A percentile compares a stretch with the other conserved stretches of the same genome.
Evolutionary conservation across 37 sponge, comb jelly and placozoan genomes (phyloP).

Genomic region (Tethya wilhelma): DNA sequence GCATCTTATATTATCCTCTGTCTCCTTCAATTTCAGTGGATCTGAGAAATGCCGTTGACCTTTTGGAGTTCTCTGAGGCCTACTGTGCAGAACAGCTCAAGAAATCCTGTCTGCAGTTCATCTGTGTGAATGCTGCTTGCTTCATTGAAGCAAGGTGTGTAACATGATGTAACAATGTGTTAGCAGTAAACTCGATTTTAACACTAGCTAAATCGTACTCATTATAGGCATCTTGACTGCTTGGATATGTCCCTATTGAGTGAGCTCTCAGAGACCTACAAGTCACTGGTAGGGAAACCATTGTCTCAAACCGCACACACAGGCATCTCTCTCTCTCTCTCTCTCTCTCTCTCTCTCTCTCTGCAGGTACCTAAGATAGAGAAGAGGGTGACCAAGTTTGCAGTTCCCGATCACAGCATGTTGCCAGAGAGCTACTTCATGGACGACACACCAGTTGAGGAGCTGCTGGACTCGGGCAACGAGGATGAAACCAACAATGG

Average conservation of each 20-base stretch:
- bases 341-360: neutral
- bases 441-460: conserved; percentile 8
- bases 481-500: conserved; percentile 1
- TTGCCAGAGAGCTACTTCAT: conserved; percentile 64
- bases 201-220: too few relatives aligned
- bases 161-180: neutral
- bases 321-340: neutral
- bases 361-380: conserved; percentile 21
- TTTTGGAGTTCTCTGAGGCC: conserved; percentile 52
- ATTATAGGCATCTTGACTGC: conserved; percentile 33
- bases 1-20: neutral
- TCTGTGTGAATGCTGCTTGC: conserved; percentile 74
- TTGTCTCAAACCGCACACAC: neutral
- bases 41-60: conserved; percentile 41
- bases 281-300: conserved; percentile 38
- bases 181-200: neutral
- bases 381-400: conserved; percentile 43
- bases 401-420: conserved; percentile 32
- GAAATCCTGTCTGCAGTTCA: conserved; percentile 71
- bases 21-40: conserved; percentile 42
- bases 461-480: neutral
- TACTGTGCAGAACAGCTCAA: conserved; percentile 77
- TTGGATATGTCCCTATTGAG: conserved; percentile 12
- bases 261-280: conserved; percentile 37
- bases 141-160: conserved; percentile 68